Evolutionary conservation across 2,797 vertebrate species (phyloP).

Genomic region (Melanotaenia boesemani): DNA sequence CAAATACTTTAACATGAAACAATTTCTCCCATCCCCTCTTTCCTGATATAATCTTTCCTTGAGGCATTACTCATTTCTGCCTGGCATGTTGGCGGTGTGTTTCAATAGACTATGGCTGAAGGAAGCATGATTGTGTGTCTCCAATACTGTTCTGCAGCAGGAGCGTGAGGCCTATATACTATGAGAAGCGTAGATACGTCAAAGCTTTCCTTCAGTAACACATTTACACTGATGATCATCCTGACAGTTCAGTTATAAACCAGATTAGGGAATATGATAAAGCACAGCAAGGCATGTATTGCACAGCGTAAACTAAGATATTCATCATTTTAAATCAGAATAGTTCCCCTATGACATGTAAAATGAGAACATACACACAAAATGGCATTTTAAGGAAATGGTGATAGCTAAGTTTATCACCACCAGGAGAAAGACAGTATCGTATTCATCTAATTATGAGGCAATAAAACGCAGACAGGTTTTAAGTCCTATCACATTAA

Average conservation of each 20-base stretch:
- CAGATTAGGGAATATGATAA: conserved; percentile 1
- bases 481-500: conserved; percentile 23
- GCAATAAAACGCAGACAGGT: conserved; percentile 5
- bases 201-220: conserved; percentile 18
- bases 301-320: not conserved
- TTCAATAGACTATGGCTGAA: conserved; percentile 48
- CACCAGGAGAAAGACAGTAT: conserved; percentile 26
- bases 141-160: conserved; percentile 26
- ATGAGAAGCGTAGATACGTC: conserved; percentile 5
- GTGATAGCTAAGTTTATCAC: conserved; percentile 3
- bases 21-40: conserved; percentile 20
- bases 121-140: conserved; percentile 17
- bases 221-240: conserved; percentile 18
- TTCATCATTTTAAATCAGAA: conserved; percentile 15
- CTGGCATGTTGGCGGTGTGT: conserved; percentile 39
- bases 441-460: conserved; percentile 19
- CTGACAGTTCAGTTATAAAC: conserved; percentile 13
- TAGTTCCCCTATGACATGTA: not conserved
- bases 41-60: conserved; percentile 49
- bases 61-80: conserved; percentile 55
- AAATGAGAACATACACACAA: conserved; percentile 14
- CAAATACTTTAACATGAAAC: conserved; percentile 42
- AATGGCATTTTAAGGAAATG: not conserved
- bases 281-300: not conserved
- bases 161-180: not conserved